Conservation (phyloP, 2,797 vertebrate genomes). For the Cuculus canorus region DNA sequence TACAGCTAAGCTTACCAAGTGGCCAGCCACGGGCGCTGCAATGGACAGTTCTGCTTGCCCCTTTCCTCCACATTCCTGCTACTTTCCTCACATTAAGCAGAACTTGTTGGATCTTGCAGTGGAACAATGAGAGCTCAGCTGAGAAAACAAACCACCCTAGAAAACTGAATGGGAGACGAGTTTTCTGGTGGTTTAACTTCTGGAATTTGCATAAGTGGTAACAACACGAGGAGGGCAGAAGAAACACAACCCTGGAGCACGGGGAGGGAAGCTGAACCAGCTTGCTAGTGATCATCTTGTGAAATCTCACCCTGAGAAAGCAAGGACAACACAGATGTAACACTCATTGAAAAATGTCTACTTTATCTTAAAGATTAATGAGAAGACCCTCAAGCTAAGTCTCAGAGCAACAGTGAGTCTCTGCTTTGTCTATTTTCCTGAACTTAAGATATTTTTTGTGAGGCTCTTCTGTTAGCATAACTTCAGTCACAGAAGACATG, state of each 20-base stretch:
- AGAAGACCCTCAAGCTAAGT: background rate
- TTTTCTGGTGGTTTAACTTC: background rate
- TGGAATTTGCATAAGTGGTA: background rate
- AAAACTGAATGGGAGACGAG: background rate
- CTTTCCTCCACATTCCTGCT: background rate
- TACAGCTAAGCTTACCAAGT: background rate
- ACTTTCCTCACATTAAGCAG: background rate
- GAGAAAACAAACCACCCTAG: background rate
- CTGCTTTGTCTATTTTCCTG: background rate
- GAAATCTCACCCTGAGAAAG: background rate
- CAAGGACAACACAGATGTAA: background rate
- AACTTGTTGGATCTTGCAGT: background rate
- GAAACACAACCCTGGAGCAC: background rate
- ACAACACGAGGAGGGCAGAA: background rate
- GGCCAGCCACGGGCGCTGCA: fast-evolving
- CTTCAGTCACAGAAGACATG: background rate
- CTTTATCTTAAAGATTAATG: background rate
- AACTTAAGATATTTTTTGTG: background rate
- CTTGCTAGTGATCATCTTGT: background rate
- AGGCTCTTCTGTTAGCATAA: background rate
- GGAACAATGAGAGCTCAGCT: background rate
- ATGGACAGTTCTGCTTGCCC: fast-evolving
- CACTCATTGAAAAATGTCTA: background rate
- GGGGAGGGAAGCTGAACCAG: background rate
- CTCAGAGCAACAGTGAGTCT: background rate